Conservation (phyloP, 2,888 invertebrate species). For the Resseliella maxima region DNA sequence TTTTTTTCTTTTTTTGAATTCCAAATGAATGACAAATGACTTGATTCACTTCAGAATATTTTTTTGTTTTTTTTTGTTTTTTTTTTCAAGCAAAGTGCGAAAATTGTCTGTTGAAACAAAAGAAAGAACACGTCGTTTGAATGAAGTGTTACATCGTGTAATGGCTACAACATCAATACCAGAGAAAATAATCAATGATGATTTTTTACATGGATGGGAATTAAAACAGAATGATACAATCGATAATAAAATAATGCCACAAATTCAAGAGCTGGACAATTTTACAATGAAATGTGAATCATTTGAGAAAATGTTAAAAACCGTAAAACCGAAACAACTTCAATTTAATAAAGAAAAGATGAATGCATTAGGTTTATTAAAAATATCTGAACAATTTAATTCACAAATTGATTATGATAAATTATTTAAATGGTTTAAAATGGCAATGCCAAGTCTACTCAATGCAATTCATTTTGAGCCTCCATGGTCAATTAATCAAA, state of each 20-base stretch:
- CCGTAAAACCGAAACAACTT: neutral
- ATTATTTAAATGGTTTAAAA: neutral
- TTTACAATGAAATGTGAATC: neutral
- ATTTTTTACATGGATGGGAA: neutral
- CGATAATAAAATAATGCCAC: neutral
- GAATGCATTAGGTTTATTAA: neutral
- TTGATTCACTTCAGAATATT: no score
- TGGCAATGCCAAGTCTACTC: neutral
- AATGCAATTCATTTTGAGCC: neutral
- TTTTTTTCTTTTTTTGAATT: no score
- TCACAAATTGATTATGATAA: constrained; percentile 6
- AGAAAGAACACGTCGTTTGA: neutral
- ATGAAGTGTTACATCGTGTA: neutral
- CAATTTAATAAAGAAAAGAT: neutral
- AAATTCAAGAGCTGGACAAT: neutral
- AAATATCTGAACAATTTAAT: neutral
- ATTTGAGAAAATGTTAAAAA: neutral
- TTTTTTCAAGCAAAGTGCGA: neutral
- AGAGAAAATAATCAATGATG: neutral
- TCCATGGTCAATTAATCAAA: neutral
- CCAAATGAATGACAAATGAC: no score
- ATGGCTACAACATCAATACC: neutral
- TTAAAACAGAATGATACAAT: neutral
- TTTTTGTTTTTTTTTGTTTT: no score
- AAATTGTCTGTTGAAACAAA: neutral